Base-by-base conservation (phyloP, 1,140 invertebrate species). In the Aphaenogaster ashmeadi region DNA sequence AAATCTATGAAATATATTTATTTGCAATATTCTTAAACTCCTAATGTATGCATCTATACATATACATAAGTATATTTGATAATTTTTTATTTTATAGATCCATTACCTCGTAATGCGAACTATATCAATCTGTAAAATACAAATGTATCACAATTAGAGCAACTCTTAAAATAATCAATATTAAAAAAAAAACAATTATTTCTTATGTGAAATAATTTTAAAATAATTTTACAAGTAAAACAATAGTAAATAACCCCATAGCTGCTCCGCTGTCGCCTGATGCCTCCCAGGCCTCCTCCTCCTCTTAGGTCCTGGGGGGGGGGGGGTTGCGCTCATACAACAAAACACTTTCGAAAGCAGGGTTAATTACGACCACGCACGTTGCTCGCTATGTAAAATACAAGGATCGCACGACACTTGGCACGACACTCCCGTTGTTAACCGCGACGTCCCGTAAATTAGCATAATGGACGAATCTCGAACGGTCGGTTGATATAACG, bases 401-500 rank as follows among this genome's bases (percentile, higher is more conserved):
- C 66, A 47, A 69, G 41, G 21, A 27, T 50, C 11, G 38, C 41
- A 2, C 21, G 41, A 69, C 21, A 69, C 21, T 69, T 50, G 21
- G 41, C 66, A 69, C 41, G 0, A 11, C 21, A 47, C 21, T 67
- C n/a, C 11, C 11, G 11, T 47, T 47, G 66, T 69, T 69, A 69
- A 50, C 41, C 66, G 44, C 66, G 41, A 69, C 13, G 13, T 69
- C 13, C 13, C n/a, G 66, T 69, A 69, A 69, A 69, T 33, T 33
- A 50, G 41, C 44, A 50, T 50, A 69, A 69, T 33, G 6, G 21
- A 69, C 41, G 44, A 69, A 69, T 50, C 13, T 27, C 41, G n/a
- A 50, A 50, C 2, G 21, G 21, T 69, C 13, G 66, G n/a, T 69
- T 69, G 66, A 69, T 69, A 69, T 69, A 33, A 69, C 13, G 21